Conservation (phyloP, 2,888 invertebrate species). For the Noctua janthe region DNA sequence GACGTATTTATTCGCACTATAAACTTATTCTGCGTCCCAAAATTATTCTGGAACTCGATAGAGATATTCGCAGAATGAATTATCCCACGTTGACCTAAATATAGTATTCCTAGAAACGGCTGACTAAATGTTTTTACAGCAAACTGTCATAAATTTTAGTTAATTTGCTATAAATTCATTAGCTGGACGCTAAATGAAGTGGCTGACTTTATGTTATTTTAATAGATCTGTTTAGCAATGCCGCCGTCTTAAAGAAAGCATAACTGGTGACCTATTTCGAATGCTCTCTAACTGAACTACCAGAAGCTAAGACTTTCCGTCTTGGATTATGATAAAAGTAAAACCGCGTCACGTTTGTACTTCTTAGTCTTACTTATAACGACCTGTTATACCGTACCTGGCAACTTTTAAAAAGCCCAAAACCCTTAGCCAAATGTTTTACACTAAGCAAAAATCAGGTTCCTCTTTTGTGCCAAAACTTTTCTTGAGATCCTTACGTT, state of each 20-base stretch:
- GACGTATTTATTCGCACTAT: background rate
- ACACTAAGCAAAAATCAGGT: background rate
- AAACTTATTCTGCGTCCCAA: constrained; percentile 23
- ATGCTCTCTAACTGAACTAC: background rate
- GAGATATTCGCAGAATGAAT: constrained; percentile 55
- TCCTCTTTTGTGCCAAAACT: background rate
- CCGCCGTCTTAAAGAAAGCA: background rate
- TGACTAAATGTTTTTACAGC: constrained; percentile 29
- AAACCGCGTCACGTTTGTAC: background rate
- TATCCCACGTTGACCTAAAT: constrained; percentile 61
- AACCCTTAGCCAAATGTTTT: background rate
- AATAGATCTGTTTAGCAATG: constrained; percentile 36
- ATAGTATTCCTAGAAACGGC: constrained; percentile 50
- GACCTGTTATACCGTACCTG: background rate
- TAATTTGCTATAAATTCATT: constrained; percentile 52
- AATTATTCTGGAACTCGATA: constrained; percentile 46
- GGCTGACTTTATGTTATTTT: constrained; percentile 21
- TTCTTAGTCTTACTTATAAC: background rate
- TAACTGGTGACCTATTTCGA: background rate
- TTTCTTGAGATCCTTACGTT: background rate
- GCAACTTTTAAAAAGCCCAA: background rate
- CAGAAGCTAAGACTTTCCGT: background rate
- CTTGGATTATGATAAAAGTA: background rate
- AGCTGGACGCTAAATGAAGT: constrained; percentile 15
- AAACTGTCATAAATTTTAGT: constrained; percentile 46